Base-by-base conservation (phyloP, 2,113 vertebrate genomes). In the Zapornia atra region DNA sequence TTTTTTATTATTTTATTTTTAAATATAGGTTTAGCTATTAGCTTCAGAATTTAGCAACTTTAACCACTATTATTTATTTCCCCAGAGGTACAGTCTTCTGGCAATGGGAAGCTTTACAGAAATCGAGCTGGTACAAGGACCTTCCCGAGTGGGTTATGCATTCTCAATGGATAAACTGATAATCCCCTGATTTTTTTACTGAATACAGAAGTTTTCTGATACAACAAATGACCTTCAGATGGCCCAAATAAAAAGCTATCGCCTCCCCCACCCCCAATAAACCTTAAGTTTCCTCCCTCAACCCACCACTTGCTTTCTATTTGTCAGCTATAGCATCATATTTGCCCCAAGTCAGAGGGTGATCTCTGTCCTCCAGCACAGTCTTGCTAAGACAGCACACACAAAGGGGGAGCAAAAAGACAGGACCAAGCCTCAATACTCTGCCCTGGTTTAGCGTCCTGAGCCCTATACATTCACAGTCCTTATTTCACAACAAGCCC, bases 101-200 rank as follows among this genome's bases (percentile, higher is more conserved):
- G 46, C 7, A 86, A 69, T 10, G 26, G 70, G 9, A 81, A 86
- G 42, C 26, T 73, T 70, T 60, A 46, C 2, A 3, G 7, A 66
- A 86, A 88, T 1, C 51, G 19, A 75, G 12, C 5, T 8, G 5
- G 8, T 38, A 38, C 2, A 5, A 72, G 25, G 20, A 86, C 7
- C 0, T n/a, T 92, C 15, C 34, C 3, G 2, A 80, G 13, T 4
- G 4, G 4, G 11, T 0, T 24, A 44, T 5, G 26, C 25, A n/a
- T n/a, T 77, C 29, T 76, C 33, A 79, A 1, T 9, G 3, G 2
- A 15, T 34, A 91, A 54, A 15, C 1, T 44, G 29, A 33, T 3
- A 87, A 38, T 4, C 1, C 19, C 7, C 15, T 33, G 11, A 76
- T 68, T 24, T 24, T 48, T 66, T 10, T 14, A 80, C 11, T 34